Conservation (phyloP, 2,888 invertebrate genomes). For the Pristionchus entomophagus region DNA sequence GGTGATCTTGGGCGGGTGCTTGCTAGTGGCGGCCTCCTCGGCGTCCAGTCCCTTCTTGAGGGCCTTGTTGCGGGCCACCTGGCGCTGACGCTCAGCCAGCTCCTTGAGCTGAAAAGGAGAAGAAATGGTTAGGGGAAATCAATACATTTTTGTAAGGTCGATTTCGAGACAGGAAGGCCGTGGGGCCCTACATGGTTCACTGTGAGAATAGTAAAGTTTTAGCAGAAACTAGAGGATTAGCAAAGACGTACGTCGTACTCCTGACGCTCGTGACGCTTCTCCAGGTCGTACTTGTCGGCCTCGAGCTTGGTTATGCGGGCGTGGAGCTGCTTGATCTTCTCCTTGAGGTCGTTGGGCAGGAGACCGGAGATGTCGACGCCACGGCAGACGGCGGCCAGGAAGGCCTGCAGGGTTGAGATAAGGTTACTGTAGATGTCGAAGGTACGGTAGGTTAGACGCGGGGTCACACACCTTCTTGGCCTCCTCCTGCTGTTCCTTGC, state of each 20-base stretch:
- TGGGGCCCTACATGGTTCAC: no score
- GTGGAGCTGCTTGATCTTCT: constrained; percentile 74
- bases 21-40: constrained; percentile 79
- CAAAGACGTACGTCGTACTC: constrained; percentile 73
- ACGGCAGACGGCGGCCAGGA: constrained; percentile 70
- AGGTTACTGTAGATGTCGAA: no score
- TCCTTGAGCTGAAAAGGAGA: constrained; percentile 69
- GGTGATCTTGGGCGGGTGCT: constrained; percentile 83
- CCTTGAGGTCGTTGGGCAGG: constrained; percentile 74
- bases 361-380: constrained; percentile 70
- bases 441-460: no score
- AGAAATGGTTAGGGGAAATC: no score
- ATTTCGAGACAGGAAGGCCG: no score
- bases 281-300: constrained; percentile 75
- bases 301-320: constrained; percentile 73
- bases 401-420: constrained; percentile 50
- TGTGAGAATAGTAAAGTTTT: no score
- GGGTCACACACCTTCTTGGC: constrained; percentile 58
- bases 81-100: constrained; percentile 74
- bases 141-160: no score
- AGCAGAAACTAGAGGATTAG: not conserved
- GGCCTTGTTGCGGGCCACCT: constrained; percentile 75
- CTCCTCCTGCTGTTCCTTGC: constrained; percentile 70
- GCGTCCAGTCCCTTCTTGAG: constrained; percentile 75
- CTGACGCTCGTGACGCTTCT: constrained; percentile 76